A percentile compares a stretch with the other conserved stretches of the same genome.
Evolutionary conservation across 2,113 vertebrate species (phyloP).

Genomic region (Gopherus evgoodei): DNA sequence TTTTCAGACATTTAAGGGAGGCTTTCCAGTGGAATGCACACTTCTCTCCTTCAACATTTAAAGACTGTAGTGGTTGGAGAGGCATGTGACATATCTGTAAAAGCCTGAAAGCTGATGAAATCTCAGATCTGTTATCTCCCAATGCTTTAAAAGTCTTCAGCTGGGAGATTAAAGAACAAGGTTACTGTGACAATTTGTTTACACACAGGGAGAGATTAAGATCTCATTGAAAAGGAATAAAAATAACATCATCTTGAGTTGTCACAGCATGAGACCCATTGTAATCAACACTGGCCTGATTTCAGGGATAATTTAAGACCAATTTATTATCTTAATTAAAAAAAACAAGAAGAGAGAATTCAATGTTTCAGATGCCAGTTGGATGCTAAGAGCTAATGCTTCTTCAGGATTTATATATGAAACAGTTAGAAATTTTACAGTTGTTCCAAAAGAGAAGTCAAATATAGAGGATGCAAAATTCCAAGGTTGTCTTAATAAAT

Average conservation of each 20-base stretch:
- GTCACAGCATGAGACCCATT: conserved; percentile 95
- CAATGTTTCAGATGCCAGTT: conserved; percentile 73
- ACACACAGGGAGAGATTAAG: conserved; percentile 88
- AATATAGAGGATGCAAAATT: background rate
- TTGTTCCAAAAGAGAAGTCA: conserved; percentile 20
- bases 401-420: conserved; percentile 39
- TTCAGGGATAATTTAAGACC: conserved; percentile 99
- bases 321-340: conserved; percentile 99
- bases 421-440: conserved; percentile 26
- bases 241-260: conserved; percentile 90
- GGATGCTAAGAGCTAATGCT: conserved; percentile 47
- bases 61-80: conserved; percentile 69
- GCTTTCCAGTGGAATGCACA: conserved; percentile 67
- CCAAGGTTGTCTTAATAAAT: conserved; percentile 22
- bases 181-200: conserved; percentile 90
- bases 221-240: conserved; percentile 91
- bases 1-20: conserved; percentile 70
- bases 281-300: conserved; percentile 99
- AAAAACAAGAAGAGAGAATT: conserved; percentile 75
- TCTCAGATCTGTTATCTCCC: conserved; percentile 86
- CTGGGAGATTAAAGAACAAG: conserved; percentile 87
- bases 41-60: conserved; percentile 75
- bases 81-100: conserved; percentile 65
- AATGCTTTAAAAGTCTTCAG: conserved; percentile 82
- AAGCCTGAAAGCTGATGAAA: conserved; percentile 79